These are phyloP conservation scores for Erythrolamprus reginae DNA, from an alignment of 2,113 vertebrate genomes.

Conservation along the genomic window DNA sequence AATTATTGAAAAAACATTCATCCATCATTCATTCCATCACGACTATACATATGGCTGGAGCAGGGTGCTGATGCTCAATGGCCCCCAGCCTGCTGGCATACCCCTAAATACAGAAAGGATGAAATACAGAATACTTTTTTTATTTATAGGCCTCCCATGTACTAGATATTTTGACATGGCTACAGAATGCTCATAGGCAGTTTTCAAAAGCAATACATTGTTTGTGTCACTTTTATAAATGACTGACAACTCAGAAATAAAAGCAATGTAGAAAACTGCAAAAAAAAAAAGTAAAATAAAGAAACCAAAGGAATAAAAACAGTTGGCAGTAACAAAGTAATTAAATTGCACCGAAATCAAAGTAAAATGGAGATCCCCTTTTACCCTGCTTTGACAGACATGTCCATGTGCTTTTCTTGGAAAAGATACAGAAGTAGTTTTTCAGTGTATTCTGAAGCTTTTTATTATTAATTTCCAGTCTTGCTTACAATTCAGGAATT, in stretches of 20 bases:
- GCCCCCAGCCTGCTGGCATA: too few species aligned
- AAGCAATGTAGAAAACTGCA: background rate
- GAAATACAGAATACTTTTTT: background rate
- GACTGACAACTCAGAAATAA: background rate
- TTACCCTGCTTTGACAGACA: background rate
- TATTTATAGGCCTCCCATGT: background rate
- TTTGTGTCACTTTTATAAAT: background rate
- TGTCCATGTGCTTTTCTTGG: background rate
- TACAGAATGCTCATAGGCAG: background rate
- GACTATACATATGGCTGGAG: too few species aligned
- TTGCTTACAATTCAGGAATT: background rate
- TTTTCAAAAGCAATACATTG: background rate
- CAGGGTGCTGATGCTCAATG: too few species aligned
- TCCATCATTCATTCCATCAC: too few species aligned
- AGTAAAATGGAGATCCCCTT: background rate
- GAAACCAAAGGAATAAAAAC: background rate
- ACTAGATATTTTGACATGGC: background rate
- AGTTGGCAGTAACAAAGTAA: background rate
- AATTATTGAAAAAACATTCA: too few species aligned
- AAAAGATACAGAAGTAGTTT: background rate
- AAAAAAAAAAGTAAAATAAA: background rate
- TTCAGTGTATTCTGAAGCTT: background rate
- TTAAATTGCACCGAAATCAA: background rate
- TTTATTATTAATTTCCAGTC: background rate
- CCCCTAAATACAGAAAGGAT: background rate